Conservation (phyloP, 23 tunicate species). For the Halocynthia aurantium region DNA sequence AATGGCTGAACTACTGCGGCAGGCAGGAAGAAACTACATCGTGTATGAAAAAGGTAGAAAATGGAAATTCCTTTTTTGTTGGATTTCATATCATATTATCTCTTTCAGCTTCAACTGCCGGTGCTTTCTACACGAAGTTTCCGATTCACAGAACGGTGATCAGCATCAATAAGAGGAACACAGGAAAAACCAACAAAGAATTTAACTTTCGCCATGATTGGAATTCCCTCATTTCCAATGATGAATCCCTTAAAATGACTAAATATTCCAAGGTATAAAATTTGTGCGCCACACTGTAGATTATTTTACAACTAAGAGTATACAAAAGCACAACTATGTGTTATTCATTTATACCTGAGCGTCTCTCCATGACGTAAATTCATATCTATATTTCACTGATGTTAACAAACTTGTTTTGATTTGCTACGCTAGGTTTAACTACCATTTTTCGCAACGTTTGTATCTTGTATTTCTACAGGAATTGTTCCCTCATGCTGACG, state of each 20-base stretch:
- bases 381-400: too few relatives aligned
- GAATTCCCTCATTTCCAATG: slow-evolving; percentile 40
- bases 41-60: slow-evolving; percentile 64
- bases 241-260: slow-evolving; percentile 13
- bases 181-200: slow-evolving; percentile 30
- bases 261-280: slow-evolving; percentile 16
- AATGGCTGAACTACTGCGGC: background rate
- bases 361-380: too few relatives aligned
- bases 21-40: slow-evolving; percentile 14
- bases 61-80: background rate
- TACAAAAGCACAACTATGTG: too few relatives aligned
- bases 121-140: slow-evolving; percentile 18
- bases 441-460: background rate
- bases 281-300: background rate
- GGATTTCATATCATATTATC: background rate
- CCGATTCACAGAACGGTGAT: slow-evolving; percentile 28
- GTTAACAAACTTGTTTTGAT: too few relatives aligned
- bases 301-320: background rate
- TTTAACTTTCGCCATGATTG: slow-evolving; percentile 47
- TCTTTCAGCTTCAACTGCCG: slow-evolving; percentile 12
- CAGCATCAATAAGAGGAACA: slow-evolving; percentile 42
- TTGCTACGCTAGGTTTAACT: background rate
- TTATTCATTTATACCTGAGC: too few relatives aligned
- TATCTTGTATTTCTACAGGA: slow-evolving; percentile 30
- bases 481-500: slow-evolving; percentile 64